These are phyloP conservation scores for Centroberyx gerrardi DNA, from an alignment of 2,797 vertebrate genomes.

Conservation along the genomic window DNA sequence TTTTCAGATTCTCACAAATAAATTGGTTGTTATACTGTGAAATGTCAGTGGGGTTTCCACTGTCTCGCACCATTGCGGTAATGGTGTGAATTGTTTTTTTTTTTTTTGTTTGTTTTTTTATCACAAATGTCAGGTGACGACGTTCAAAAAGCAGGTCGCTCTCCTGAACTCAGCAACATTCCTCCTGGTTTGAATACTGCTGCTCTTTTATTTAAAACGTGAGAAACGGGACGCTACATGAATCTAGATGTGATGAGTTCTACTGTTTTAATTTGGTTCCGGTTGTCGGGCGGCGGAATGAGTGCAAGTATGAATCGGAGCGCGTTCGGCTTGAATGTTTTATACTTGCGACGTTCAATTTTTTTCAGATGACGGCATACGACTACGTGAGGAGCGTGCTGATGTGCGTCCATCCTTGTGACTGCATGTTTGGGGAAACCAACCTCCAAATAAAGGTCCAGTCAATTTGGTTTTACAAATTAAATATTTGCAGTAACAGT, in stretches of 20 bases:
- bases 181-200: conserved; percentile 71
- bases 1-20: conserved; percentile 34
- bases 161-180: conserved; percentile 72
- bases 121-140: neutral
- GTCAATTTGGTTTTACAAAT: conserved; percentile 78
- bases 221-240: conserved; percentile 27
- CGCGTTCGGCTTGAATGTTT: conserved; percentile 34
- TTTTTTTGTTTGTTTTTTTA: conserved; percentile 28
- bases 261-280: conserved; percentile 53
- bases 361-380: conserved; percentile 18
- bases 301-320: conserved; percentile 38
- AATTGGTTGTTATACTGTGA: conserved; percentile 79
- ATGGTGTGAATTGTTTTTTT: conserved; percentile 15
- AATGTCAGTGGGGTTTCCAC: conserved; percentile 25
- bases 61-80: neutral
- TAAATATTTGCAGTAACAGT: conserved; percentile 45
- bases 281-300: conserved; percentile 22
- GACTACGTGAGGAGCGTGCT: neutral
- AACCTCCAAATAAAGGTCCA: conserved; percentile 40
- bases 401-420: conserved; percentile 1
- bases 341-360: conserved; percentile 24
- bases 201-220: conserved; percentile 66
- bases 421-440: conserved; percentile 25
- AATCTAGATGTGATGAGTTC: conserved; percentile 31
- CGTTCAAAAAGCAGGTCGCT: conserved; percentile 30